A percentile compares a stretch with the other conserved stretches of the same genome.
These are phyloP conservation scores for Pristionchus entomophagus DNA, from an alignment of 2,888 invertebrate species.

Conservation along the genomic window DNA sequence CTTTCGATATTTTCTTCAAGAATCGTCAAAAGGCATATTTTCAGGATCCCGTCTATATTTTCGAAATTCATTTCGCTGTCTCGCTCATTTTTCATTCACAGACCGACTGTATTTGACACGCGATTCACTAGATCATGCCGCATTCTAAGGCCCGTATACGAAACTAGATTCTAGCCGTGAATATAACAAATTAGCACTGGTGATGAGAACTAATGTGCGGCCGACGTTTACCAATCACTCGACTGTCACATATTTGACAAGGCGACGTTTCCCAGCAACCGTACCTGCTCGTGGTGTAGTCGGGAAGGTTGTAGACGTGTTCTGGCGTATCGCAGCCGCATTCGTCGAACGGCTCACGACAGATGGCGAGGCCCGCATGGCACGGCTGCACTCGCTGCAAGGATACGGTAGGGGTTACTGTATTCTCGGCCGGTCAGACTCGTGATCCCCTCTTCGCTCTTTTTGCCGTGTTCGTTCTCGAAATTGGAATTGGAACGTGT, in stretches of 20 bases:
- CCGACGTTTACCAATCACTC: background rate
- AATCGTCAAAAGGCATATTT: no score
- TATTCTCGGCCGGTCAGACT: background rate
- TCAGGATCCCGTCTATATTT: no score
- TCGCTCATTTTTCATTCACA: background rate
- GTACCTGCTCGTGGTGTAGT: constrained; percentile 60
- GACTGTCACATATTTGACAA: background rate
- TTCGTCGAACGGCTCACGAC: background rate
- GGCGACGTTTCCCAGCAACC: constrained; percentile 32
- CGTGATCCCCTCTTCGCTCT: background rate
- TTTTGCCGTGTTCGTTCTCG: background rate
- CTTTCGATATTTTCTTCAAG: no score
- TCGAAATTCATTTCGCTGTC: no score
- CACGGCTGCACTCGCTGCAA: constrained; percentile 23
- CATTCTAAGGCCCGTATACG: background rate
- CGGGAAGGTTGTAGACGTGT: constrained; percentile 62
- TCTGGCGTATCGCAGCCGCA: constrained; percentile 56
- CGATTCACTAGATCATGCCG: background rate
- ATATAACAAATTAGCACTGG: background rate
- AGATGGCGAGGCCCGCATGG: constrained; percentile 5
- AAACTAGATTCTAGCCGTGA: background rate
- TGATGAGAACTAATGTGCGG: background rate
- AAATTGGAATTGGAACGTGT: constrained; percentile 11
- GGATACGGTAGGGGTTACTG: background rate
- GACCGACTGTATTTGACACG: background rate